Base-by-base conservation (phyloP, 2,113 vertebrate genomes). In the Echinops telfairi region DNA sequence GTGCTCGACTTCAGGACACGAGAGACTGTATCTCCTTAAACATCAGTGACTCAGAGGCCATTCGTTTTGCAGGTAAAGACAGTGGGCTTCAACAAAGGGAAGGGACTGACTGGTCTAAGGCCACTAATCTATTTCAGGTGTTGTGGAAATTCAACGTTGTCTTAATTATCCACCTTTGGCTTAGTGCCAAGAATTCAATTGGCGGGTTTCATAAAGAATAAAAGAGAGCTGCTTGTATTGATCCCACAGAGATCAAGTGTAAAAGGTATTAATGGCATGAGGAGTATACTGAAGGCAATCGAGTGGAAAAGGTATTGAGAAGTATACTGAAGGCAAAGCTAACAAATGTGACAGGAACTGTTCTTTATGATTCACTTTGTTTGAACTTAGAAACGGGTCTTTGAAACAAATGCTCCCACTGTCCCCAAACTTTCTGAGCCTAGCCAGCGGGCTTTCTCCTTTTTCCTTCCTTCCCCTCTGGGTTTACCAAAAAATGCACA, bases 331-430 rank as follows among this genome's bases (percentile, higher is more conserved):
- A 11, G 15, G 95, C 84, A 91, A 81, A 73, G 66, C 88, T 88
- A 94, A 94, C 79, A 70, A 94, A 83, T 68, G n/a, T 11, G 91
- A 82, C 66, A 95, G 76, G 94, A 95, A 91, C 88, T 57, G 36
- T 79, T 94, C 79, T 66, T 91, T 31, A 29, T 66, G 82, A 89
- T 95, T 94, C 85, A 94, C 33, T 92, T 92, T 60, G 64, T 92
- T 94, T 94, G 90, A 85, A 70, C 71, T 94, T 60, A 93, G 79
- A 94, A 90, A 77, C 9, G 29, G 12, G 85, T 73, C 43, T 58
- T 53, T 85, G 27, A 86, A 92, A 86, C 23, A 93, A 95, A 91
- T 87, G 38, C 19, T 90, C 88, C 53, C 29, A 75, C 58, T 60
- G 43, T 57, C 38, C 62, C 29, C 77, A 92, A 78, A 29, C 81